Base-by-base conservation (phyloP, 2,888 invertebrate genomes). In the Conomelus anceps region DNA sequence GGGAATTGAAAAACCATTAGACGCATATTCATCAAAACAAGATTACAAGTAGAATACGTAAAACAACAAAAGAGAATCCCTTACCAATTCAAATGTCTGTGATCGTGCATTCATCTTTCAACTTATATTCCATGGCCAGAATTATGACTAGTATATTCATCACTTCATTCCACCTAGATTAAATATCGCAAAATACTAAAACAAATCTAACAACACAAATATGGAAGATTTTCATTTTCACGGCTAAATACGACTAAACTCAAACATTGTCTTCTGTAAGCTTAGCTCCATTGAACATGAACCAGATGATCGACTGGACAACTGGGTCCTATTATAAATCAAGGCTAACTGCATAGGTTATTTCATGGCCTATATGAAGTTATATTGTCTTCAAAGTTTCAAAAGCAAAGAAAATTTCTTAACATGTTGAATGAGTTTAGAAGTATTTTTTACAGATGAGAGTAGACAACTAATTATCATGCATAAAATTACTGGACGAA, bases 1-100 rank as follows among this genome's bases (percentile, higher is more conserved):
- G 6, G 1, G n/a, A n/a, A 6, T n/a, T 63, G 13, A 20, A 63
- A 3, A n/a, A n/a, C 6, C 11, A 26, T 7, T 26, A 26, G 4
- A 7, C 26, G 11, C 26, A 4, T 26, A 26, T 13, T 17, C 41
- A 41, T 63, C 13, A 63, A 63, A 63, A 63, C 63, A 63, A 63
- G 20, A 1, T 13, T n/a, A 1, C 63, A 3, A 63, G n/a, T 63
- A n/a, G n/a, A 63, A 63, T 34, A 63, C 4, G 41, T 6, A 26
- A n/a, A n/a, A 63, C 63, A 63, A 63, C n/a, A 63, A 63, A n/a
- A 13, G 13, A 63, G 6, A n/a, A 63, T 9, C 29, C 92, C 93
- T 93, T 92, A 93, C 93, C 92, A 94, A 92, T 91, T 94, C 93
- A 92, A 93, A 93, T 23, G 92, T 93, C 91, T 93, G 93, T 89